phyloP scores from a whole-genome alignment of 2,888 invertebrate species.

The Auanema freiburgensis region DNA sequence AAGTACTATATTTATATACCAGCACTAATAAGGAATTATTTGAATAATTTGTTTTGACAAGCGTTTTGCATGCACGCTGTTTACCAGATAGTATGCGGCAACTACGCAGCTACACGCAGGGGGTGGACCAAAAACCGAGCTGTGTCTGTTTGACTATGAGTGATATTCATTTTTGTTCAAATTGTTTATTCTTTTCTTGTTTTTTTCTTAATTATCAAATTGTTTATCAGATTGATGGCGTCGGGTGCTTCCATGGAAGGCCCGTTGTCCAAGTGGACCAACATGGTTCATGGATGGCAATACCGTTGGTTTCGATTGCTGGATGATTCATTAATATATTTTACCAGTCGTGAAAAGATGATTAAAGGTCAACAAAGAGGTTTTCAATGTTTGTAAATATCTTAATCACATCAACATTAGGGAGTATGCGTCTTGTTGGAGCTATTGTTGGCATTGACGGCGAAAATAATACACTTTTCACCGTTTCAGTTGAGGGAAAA shows the following conservation, averaged over 20 bases:
- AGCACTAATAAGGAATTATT: neutral
- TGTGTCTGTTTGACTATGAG: no score
- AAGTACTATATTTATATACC: no score
- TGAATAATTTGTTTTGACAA: neutral
- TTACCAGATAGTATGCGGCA: neutral
- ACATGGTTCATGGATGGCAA: conserved; percentile 98
- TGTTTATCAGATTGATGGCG: no score
- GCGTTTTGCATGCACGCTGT: neutral
- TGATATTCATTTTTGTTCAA: conserved; percentile 5
- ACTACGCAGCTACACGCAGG: neutral
- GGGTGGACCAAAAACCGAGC: no score
- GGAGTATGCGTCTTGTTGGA: conserved; percentile 89
- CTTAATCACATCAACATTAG: conserved; percentile 64
- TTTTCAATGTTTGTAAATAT: conserved; percentile 4
- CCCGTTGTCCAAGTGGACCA: conserved; percentile 93
- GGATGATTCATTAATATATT: conserved; percentile 92
- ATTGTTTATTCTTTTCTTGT: neutral
- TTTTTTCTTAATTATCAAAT: neutral
- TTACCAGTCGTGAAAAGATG: conserved; percentile 78
- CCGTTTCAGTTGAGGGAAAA: conserved; percentile 97
- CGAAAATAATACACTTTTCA: conserved; percentile 94
- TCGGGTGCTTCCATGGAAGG: conserved; percentile 73
- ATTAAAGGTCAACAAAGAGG: conserved; percentile 79
- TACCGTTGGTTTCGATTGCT: conserved; percentile 96
- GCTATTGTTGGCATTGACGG: conserved; percentile 98